A percentile compares a stretch with the other conserved stretches of the same genome.
phyloP scores from a whole-genome alignment of 2,797 vertebrate species.

The Eremophila alpestris region DNA sequence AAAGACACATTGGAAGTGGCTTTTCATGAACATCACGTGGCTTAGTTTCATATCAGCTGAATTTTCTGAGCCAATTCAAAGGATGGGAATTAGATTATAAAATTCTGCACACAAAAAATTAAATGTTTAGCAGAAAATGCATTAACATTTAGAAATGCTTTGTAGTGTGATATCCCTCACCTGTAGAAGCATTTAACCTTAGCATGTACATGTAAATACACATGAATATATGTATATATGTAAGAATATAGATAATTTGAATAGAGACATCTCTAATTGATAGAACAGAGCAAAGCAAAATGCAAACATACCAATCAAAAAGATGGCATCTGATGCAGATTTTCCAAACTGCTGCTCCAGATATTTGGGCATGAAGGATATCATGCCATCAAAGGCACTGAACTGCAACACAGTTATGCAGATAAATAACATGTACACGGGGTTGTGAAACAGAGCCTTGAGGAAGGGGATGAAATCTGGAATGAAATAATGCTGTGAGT shows the following conservation, averaged over 20 bases:
- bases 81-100: background rate
- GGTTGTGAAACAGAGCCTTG: constrained; percentile 78
- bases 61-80: background rate
- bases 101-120: background rate
- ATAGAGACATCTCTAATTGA: background rate
- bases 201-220: background rate
- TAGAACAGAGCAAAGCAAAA: background rate
- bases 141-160: background rate
- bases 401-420: constrained; percentile 81
- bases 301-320: constrained; percentile 77
- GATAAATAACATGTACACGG: constrained; percentile 83
- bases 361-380: constrained; percentile 88
- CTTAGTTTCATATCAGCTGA: background rate
- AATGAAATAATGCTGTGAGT: background rate
- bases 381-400: constrained; percentile 81
- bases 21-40: background rate
- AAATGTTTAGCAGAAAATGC: background rate
- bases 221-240: background rate
- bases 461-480: constrained; percentile 84
- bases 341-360: constrained; percentile 90
- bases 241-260: background rate
- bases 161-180: background rate
- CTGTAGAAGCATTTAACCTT: background rate
- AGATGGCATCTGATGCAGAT: constrained; percentile 87
- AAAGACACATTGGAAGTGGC: background rate